phyloP scores from a whole-genome alignment of 2,113 vertebrate genomes.

The Paramormyrops kingsleyae region DNA sequence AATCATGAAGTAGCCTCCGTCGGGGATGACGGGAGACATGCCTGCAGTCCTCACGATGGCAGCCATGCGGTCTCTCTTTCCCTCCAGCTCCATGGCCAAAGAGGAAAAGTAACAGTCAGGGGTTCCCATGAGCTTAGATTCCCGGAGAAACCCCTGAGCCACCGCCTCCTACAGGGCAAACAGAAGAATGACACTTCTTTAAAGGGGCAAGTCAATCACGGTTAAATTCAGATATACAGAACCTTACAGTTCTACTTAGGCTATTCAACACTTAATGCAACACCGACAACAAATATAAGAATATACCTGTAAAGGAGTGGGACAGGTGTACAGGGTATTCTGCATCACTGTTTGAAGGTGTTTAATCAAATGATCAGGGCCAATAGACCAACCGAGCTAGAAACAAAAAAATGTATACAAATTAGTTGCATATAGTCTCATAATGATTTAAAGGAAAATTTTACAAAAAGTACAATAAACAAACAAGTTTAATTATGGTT shows the following conservation, averaged over 20 bases:
- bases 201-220: background rate
- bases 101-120: slow-evolving; percentile 86
- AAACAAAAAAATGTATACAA: slow-evolving; percentile 26
- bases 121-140: slow-evolving; percentile 73
- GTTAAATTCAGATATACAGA: background rate
- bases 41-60: slow-evolving; percentile 68
- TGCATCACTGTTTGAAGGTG: slow-evolving; percentile 93
- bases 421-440: background rate
- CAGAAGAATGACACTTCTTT: background rate
- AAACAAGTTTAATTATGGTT: background rate
- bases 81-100: slow-evolving; percentile 74
- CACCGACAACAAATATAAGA: background rate
- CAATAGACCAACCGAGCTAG: slow-evolving; percentile 92
- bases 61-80: slow-evolving; percentile 79
- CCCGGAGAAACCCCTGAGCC: slow-evolving; percentile 71
- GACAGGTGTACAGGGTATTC: slow-evolving; percentile 80
- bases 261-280: background rate
- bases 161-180: slow-evolving; percentile 74
- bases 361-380: slow-evolving; percentile 79
- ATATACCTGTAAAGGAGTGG: slow-evolving; percentile 83
- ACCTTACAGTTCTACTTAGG: background rate
- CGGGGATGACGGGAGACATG: slow-evolving; percentile 78
- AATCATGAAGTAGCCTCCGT: slow-evolving; percentile 93
- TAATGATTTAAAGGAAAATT: background rate
- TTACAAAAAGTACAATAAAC: background rate